Conservation (phyloP, 1,140 invertebrate genomes). For the Diuraphis noxia region DNA sequence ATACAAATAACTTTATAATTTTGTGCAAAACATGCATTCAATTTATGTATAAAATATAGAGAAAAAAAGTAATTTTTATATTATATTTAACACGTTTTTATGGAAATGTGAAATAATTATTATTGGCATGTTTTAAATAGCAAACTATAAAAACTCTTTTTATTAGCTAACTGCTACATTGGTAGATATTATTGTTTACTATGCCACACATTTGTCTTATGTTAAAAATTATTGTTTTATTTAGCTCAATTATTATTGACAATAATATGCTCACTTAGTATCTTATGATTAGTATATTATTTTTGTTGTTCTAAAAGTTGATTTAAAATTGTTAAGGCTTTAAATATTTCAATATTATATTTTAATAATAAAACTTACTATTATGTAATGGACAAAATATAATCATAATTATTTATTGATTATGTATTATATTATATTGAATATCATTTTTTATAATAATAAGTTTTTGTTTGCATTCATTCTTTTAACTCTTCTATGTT, state of each 20-base stretch:
- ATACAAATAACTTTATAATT: not conserved
- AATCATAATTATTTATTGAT: conserved; percentile 24
- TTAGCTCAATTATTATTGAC: conserved; percentile 53
- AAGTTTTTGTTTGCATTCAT: not conserved
- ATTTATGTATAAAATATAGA: not conserved
- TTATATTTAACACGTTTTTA: not conserved
- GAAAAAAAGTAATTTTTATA: not conserved
- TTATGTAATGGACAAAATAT: conserved; percentile 39
- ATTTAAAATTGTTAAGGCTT: conserved; percentile 25
- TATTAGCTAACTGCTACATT: not conserved
- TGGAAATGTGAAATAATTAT: conserved; percentile 1
- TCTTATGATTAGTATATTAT: conserved; percentile 24
- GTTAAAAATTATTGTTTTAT: conserved; percentile 45
- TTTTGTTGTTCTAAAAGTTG: conserved; percentile 23
- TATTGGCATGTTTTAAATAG: conserved; percentile 20
- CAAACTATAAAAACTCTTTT: conserved; percentile 9
- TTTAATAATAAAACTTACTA: conserved; percentile 12
- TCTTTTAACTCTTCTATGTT: not conserved
- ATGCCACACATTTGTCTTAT: not conserved
- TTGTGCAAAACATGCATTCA: conserved; percentile 2
- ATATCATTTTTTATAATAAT: conserved; percentile 19
- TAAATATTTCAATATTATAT: conserved; percentile 11
- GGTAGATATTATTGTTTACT: not conserved
- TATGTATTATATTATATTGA: conserved; percentile 34
- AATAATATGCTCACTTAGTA: conserved; percentile 52